Evolutionary conservation across 2,888 invertebrate genomes (phyloP).

Genomic region (Laspeyria flexula): DNA sequence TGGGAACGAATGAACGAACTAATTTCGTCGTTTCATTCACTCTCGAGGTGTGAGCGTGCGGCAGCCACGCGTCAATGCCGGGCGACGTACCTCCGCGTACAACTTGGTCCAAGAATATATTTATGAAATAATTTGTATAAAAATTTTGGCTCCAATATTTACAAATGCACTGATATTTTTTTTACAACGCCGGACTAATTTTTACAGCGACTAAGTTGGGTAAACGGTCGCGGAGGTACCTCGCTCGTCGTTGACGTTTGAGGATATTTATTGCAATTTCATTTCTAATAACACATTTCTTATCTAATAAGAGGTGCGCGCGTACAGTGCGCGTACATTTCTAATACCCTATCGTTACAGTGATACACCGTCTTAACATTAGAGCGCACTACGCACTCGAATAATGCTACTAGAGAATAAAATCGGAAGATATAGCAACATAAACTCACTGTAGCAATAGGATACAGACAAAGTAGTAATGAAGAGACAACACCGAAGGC

Average conservation of each 20-base stretch:
- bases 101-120: conserved; percentile 77
- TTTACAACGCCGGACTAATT: conserved; percentile 81
- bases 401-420: conserved; percentile 52
- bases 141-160: conserved; percentile 85
- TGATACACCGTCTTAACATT: conserved; percentile 52
- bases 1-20: conserved; percentile 11
- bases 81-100: conserved; percentile 50
- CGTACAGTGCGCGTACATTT: conserved; percentile 67
- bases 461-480: conserved; percentile 70
- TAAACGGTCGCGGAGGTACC: conserved; percentile 56
- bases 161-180: conserved; percentile 77
- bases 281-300: conserved; percentile 83
- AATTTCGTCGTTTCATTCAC: conserved; percentile 4
- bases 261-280: conserved; percentile 69
- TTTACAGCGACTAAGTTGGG: conserved; percentile 76
- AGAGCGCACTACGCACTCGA: conserved; percentile 27
- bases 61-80: conserved; percentile 43
- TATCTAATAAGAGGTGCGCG: conserved; percentile 77
- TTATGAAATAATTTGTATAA: conserved; percentile 83
- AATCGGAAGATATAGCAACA: conserved; percentile 73
- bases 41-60: conserved; percentile 16
- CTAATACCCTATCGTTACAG: conserved; percentile 81
- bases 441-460: conserved; percentile 81
- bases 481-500: conserved; percentile 83
- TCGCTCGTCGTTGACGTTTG: conserved; percentile 42